These are phyloP conservation scores for Lithosia quadra DNA, from an alignment of 2,888 invertebrate species.

Conservation along the genomic window DNA sequence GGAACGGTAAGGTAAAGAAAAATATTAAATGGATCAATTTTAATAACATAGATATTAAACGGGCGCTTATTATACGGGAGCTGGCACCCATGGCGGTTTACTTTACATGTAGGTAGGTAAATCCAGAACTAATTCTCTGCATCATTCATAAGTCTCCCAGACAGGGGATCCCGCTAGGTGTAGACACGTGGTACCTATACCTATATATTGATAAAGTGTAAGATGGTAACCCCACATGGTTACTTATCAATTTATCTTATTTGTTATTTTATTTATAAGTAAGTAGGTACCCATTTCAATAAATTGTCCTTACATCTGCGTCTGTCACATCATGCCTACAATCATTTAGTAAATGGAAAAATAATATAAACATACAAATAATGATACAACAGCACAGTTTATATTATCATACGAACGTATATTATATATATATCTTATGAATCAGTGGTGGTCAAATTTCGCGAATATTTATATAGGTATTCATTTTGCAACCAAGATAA, in stretches of 20 bases:
- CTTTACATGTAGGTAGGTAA: too few relatives aligned
- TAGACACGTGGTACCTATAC: too few relatives aligned
- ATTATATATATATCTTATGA: too few relatives aligned
- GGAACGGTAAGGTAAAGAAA: background rate
- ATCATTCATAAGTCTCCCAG: too few relatives aligned
- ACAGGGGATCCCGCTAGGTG: too few relatives aligned
- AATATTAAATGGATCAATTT: background rate
- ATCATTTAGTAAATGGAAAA: background rate
- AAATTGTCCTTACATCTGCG: background rate
- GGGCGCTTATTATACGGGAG: background rate
- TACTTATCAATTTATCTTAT: background rate
- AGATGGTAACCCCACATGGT: too few relatives aligned
- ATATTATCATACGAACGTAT: too few relatives aligned
- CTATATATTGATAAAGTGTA: background rate
- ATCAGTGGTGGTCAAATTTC: too few relatives aligned
- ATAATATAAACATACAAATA: background rate
- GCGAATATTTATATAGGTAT: too few relatives aligned
- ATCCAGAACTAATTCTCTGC: too few relatives aligned
- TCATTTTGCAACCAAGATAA: background rate
- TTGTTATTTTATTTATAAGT: too few relatives aligned
- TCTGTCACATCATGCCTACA: background rate
- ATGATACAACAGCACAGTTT: background rate
- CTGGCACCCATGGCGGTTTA: background rate
- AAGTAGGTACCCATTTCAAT: too few relatives aligned
- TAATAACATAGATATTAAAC: background rate